These are phyloP conservation scores for Grantiella picta DNA, from an alignment of 2,113 vertebrate species.

Conservation along the genomic window DNA sequence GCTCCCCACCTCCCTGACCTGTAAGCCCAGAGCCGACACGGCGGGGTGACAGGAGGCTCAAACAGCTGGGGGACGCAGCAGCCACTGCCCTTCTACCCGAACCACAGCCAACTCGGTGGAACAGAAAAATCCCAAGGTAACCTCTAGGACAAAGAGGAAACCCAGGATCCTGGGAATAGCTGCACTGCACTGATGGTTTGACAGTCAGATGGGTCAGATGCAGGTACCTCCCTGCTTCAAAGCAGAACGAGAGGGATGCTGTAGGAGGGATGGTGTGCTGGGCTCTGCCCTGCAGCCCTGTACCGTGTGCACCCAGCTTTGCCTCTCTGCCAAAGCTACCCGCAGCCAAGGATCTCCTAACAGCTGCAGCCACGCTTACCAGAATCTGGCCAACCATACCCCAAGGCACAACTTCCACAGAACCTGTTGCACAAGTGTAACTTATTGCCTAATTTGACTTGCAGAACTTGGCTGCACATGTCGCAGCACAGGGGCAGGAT, in stretches of 20 bases:
- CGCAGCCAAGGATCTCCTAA: not conserved
- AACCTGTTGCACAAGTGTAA: slow-evolving; percentile 35
- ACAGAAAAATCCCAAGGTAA: not conserved
- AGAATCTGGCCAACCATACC: not conserved
- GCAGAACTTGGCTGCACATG: not conserved
- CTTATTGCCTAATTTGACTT: slow-evolving; percentile 20
- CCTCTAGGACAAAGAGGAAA: not conserved
- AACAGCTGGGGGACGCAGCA: not conserved
- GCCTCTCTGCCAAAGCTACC: not conserved
- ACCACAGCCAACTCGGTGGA: not conserved
- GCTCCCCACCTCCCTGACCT: not conserved
- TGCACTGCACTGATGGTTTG: not conserved
- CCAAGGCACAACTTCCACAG: slow-evolving; percentile 7
- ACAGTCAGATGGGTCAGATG: not conserved
- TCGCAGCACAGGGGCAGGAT: not conserved
- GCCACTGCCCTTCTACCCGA: not conserved
- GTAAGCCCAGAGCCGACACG: not conserved
- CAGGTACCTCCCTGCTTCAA: not conserved
- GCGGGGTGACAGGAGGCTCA: not conserved
- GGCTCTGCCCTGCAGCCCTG: not conserved
- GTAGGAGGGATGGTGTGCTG: accelerated
- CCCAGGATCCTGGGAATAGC: not conserved
- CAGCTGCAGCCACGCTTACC: not conserved
- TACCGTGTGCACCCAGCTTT: accelerated
- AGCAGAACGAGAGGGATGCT: not conserved